These are phyloP conservation scores for Amphibalanus amphitrite DNA, from an alignment of 1,140 invertebrate species.

Conservation along the genomic window DNA sequence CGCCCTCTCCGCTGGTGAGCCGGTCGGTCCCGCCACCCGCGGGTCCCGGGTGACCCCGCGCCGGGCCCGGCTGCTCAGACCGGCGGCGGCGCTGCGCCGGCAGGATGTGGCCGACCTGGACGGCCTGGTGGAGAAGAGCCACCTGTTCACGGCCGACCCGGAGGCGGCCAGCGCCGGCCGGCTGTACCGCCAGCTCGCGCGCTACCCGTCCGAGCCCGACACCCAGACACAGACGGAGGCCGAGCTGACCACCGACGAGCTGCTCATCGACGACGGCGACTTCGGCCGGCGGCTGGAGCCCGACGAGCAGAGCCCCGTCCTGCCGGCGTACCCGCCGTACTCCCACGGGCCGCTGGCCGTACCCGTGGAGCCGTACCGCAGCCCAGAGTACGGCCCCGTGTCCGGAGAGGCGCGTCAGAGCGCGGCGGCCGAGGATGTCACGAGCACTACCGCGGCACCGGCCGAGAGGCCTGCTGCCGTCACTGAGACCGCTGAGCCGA, in stretches of 20 bases:
- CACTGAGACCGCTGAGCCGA: no score
- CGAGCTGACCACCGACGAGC: neutral
- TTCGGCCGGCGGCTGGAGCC: neutral
- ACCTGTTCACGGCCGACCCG: neutral
- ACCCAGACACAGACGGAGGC: neutral
- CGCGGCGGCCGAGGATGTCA: no score
- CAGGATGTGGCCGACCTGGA: no score
- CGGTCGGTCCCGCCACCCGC: no score
- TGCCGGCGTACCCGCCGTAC: slow-evolving; percentile 1
- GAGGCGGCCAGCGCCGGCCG: neutral
- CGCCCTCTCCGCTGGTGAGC: no score
- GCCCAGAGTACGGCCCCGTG: neutral
- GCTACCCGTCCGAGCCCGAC: neutral
- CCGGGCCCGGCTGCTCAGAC: no score
- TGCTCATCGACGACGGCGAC: neutral
- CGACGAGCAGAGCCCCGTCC: neutral
- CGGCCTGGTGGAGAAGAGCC: neutral
- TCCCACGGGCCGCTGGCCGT: neutral
- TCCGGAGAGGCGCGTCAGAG: neutral
- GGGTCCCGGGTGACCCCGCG: no score
- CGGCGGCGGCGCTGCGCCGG: no score
- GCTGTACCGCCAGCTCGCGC: neutral
- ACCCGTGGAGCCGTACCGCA: neutral
- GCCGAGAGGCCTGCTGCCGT: no score
- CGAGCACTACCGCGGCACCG: no score